Base-by-base conservation (phyloP, 2,888 invertebrate species). In the Nasonovia ribisnigri region DNA sequence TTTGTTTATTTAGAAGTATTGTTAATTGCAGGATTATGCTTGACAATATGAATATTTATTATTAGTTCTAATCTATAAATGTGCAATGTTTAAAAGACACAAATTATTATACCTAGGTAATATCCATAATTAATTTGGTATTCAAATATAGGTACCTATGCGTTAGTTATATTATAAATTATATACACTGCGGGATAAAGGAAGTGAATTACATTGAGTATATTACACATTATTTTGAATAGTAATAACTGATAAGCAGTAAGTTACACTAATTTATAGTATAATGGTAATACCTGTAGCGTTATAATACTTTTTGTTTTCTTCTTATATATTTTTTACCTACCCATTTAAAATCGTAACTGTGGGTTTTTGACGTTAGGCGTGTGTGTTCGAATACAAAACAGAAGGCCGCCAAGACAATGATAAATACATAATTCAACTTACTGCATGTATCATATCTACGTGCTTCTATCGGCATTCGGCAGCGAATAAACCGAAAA, bases 371-470 rank as follows among this genome's bases (percentile, higher is more conserved):
- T 84, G 29, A 36, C 86, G 77, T 36, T 77, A 36, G 36, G 36
- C 2, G 13, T 1, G 46, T 16, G 8, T 36, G 11, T 51, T 36
- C 13, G 20, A 8, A 24, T 60, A 24, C 8, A 36, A 46, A 48
- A 51, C 16, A 60, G 36, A 77, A 77, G 20, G 20, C 77, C 77
- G 26, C 43, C 8, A 43, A 67, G 92, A 93, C 92, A 93, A 84
- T 93, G 92, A 93, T 89, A 89, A 57, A 93, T n/a, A 89, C 57
- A 93, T 84, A 67, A 67, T 67, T 67, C 67, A 67, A 67, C n/a
- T 36, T 36, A 8, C 84, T 84, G 89, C n/a, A n/a, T 24, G 84
- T 84, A 84, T 89, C 24, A 89, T 84, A 57, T 93, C 88, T 92
- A 92, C 43, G 67, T 46, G 57, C 77, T 51, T 92, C 43, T 29